Percentiles rank a stretch among this genome's conserved stretches.
These are phyloP conservation scores for Lagria hirta DNA, from an alignment of 2,888 invertebrate genomes.

Conservation along the genomic window DNA sequence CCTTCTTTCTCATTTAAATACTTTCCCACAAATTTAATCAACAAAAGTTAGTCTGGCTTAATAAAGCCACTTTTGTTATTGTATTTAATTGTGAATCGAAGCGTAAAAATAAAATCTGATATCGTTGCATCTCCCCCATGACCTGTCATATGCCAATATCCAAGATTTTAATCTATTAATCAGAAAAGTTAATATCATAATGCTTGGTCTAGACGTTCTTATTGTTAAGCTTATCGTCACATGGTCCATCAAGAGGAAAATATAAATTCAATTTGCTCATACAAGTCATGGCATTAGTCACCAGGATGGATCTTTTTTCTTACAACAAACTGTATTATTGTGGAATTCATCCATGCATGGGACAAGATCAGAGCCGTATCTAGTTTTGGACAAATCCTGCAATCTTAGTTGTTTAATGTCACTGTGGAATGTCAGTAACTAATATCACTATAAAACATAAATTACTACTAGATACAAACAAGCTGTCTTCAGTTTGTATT, in stretches of 20 bases:
- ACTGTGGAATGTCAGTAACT: no score
- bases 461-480: no score
- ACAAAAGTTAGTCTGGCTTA: no score
- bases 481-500: no score
- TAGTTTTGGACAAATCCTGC: no score
- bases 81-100: slow-evolving; percentile 24
- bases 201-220: slow-evolving; percentile 42
- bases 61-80: no score
- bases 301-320: slow-evolving; percentile 11
- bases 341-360: slow-evolving; percentile 18
- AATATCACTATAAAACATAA: no score
- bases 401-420: no score
- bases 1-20: no score
- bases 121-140: slow-evolving; percentile 38
- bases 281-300: slow-evolving; percentile 21
- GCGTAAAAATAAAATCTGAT: slow-evolving; percentile 32
- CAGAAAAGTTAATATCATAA: slow-evolving; percentile 51
- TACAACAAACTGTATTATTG: slow-evolving; percentile 16
- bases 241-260: slow-evolving; percentile 31
- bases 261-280: slow-evolving; percentile 38
- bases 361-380: no score
- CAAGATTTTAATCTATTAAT: slow-evolving; percentile 51
- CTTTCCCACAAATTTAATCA: no score
- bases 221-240: slow-evolving; percentile 33
- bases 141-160: slow-evolving; percentile 49